Evolutionary conservation across 1,140 invertebrate genomes (phyloP), one percentile per base, ranked within the genome.

Genomic region (Papilio polytes): DNA sequence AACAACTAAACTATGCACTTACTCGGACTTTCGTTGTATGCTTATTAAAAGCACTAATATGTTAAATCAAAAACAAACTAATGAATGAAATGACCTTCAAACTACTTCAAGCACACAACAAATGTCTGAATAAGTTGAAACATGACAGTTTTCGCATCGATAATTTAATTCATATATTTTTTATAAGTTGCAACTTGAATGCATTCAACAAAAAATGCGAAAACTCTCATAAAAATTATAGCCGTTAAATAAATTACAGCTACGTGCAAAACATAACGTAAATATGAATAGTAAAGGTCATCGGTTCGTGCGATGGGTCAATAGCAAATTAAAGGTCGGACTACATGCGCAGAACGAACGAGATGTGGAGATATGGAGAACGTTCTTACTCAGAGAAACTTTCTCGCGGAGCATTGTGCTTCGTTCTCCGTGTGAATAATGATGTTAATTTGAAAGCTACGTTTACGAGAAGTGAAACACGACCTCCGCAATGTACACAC

Each of bases 271-370:
- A 26, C 53, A 56, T n/a, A 76, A 78, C 18, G 41, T n/a, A 15
- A 78, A 78, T 56, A 56, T 15, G 13, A 31, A 53, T 31, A 56
- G 7, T 22, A 77, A 77, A 53, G 12, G 10, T 48, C 83, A 86
- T 87, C 85, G 84, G 84, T 85, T 76, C 83, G 84, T 85, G 81
- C 84, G 86, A 85, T 84, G 86, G 83, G 83, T 85, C 80, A 81
- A 78, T 81, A 81, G 56, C 56, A 76, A 81, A 84, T 85, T 78
- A 85, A 86, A 82, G 84, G 85, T 84, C 84, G 83, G 83, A 41
- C 63, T 81, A 85, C 86, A 89, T 85, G 83, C 80, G 80, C 74
- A 44, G 59, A 80, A 63, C 74, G 26, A 56, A 59, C 51, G 31
- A 78, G 74, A 78, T 78, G 2, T 20, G 9, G 18, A 63, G 53